Conservation (phyloP, 2,113 vertebrate genomes). For the Eupsittula cactorum region DNA sequence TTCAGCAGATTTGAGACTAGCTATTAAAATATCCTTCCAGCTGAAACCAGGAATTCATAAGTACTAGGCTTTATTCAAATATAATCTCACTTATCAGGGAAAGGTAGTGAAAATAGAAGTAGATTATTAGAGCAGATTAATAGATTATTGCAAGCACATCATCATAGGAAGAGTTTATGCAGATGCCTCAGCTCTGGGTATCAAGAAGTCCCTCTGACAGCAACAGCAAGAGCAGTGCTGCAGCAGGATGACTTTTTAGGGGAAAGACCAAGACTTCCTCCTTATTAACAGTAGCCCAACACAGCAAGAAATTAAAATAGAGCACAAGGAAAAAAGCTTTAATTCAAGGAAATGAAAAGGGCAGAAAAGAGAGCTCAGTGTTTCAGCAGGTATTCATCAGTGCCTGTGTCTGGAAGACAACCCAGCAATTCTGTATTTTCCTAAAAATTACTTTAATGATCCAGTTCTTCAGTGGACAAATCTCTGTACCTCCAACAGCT, state of each 20-base stretch:
- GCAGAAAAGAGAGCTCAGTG: not conserved
- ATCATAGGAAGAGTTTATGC: rapidly evolving
- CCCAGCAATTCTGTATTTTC: not conserved
- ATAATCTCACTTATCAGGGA: constrained; percentile 8
- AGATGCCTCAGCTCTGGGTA: not conserved
- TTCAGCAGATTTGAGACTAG: constrained; percentile 14
- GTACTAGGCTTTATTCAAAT: not conserved
- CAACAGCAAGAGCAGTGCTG: not conserved
- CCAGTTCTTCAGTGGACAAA: not conserved
- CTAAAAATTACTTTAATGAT: not conserved
- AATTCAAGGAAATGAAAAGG: not conserved
- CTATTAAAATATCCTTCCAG: constrained; percentile 7
- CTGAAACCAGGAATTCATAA: not conserved
- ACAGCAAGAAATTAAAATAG: not conserved
- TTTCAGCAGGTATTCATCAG: not conserved
- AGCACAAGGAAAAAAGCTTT: not conserved
- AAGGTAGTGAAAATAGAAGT: not conserved
- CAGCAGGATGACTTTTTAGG: rapidly evolving
- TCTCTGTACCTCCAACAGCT: not conserved
- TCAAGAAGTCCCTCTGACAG: not conserved
- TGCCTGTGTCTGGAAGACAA: not conserved
- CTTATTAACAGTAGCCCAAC: not conserved
- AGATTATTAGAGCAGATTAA: constrained; percentile 23
- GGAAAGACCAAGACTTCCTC: not conserved
- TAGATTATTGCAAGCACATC: not conserved